These are phyloP conservation scores for Gracilinanus agilis DNA, from an alignment of 2,113 vertebrate species.

Conservation along the genomic window DNA sequence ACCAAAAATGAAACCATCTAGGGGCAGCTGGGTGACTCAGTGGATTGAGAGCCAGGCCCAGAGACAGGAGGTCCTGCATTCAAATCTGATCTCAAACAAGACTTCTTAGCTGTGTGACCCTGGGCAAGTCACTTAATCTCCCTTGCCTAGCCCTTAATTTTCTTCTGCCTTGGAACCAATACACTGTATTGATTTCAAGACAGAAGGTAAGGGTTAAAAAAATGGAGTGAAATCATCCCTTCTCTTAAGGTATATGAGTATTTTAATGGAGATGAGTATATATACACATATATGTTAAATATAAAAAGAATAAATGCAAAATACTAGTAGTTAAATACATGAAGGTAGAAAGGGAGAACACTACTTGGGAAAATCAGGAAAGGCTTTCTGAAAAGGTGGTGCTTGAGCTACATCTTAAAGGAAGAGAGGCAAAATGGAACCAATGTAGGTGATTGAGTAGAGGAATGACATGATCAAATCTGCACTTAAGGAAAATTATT, in stretches of 20 bases:
- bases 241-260: not conserved
- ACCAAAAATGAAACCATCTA: not conserved
- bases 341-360: not conserved
- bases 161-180: too few relatives aligned
- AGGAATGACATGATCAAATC: not conserved
- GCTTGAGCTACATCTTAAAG: not conserved
- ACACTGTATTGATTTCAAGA: too few relatives aligned
- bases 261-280: not conserved
- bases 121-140: too few relatives aligned
- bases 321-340: not conserved
- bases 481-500: not conserved
- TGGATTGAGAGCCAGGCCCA: too few relatives aligned
- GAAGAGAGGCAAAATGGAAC: not conserved
- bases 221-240: not conserved
- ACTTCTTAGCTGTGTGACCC: too few relatives aligned
- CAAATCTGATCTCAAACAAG: too few relatives aligned
- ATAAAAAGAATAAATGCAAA: not conserved
- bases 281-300: not conserved
- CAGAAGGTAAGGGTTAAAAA: too few relatives aligned
- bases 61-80: too few relatives aligned
- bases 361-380: not conserved
- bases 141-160: too few relatives aligned
- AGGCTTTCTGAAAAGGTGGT: not conserved
- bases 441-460: not conserved
- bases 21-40: too few relatives aligned